Base-by-base conservation (phyloP, 2,113 vertebrate genomes). In the Tachuris rubrigastra region DNA sequence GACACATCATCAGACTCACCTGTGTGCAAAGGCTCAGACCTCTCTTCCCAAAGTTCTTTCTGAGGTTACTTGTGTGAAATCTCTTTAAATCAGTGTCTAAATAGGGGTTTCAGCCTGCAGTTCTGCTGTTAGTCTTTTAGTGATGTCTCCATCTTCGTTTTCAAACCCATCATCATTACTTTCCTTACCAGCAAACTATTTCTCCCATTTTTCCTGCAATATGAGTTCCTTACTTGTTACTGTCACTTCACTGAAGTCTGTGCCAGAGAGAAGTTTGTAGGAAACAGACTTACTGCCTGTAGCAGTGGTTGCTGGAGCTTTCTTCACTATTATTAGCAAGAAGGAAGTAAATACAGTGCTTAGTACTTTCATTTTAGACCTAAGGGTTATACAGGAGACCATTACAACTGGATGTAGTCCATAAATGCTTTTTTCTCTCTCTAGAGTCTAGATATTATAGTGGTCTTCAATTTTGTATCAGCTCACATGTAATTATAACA, bases 1-100 rank as follows among this genome's bases (percentile, higher is more conserved):
- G 58, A 24, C 0, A 0, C 2, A 7, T 39, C 7, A 10, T 59
- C 25, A 59, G 12, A 53, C 9, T 31, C 5, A n/a, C 19, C 17
- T 58, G 23, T 23, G 0, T 41, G 25, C 35, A 30, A 37, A 56
- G 47, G 19, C 35, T 41, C 25, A 21, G 42, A 42, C 17, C 39
- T 30, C 39, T 28, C 25, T 63, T 21, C 12, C 60, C 21, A 2
- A 21, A 41, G 27, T 21, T 39, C 60, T 42, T 20, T 30, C 60
- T 42, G 27, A 63, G 30, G 12, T 41, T 62, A 62, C 25, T 27
- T 63, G 18, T 41, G 12, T 63, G 60, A 30, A 63, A 30, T 63
- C 13, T 14, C 39, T 14, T 42, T 8, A 41, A 30, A 19, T 41
- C 27, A 9, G 18, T 20, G 18, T 30, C 31, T 42, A 4, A 10